Conservation (phyloP, 2,797 vertebrate genomes). For the Eospalax fontanierii region DNA sequence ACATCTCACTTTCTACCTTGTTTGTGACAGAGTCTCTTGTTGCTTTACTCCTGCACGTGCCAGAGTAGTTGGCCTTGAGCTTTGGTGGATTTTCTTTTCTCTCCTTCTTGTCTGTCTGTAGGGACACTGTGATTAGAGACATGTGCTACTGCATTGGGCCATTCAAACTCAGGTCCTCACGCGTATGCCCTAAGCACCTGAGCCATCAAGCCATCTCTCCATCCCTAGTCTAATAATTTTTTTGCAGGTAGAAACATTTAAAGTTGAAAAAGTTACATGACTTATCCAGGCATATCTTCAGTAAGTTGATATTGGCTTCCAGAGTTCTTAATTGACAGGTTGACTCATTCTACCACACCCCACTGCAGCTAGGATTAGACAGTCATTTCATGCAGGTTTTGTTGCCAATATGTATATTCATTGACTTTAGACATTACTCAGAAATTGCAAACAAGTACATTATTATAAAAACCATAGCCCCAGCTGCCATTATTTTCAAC, state of each 20-base stretch:
- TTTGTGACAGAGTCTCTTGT: not conserved
- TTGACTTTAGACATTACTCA: not conserved
- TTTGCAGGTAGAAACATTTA: not conserved
- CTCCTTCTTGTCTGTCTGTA: not conserved
- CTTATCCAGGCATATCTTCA: not conserved
- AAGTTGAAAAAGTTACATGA: not conserved
- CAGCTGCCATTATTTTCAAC: not conserved
- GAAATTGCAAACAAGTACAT: not conserved
- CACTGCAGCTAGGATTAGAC: not conserved
- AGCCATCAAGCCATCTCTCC: not conserved
- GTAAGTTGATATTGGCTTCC: not conserved
- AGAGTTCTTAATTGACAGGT: not conserved
- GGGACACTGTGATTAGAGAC: not conserved
- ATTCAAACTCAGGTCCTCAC: not conserved
- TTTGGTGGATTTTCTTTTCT: not conserved
- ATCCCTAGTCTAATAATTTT: not conserved
- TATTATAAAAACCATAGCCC: not conserved
- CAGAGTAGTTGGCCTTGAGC: not conserved
- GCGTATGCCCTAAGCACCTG: not conserved
- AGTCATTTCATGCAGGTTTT: slow-evolving; percentile 46
- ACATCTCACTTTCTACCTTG: not conserved
- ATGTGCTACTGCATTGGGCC: not conserved
- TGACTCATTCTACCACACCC: not conserved
- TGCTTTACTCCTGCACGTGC: not conserved
- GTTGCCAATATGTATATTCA: not conserved